A percentile compares a stretch with the other conserved stretches of the same genome.
These are phyloP conservation scores for Rachycentron canadum DNA, from an alignment of 2,797 vertebrate species.

Conservation along the genomic window DNA sequence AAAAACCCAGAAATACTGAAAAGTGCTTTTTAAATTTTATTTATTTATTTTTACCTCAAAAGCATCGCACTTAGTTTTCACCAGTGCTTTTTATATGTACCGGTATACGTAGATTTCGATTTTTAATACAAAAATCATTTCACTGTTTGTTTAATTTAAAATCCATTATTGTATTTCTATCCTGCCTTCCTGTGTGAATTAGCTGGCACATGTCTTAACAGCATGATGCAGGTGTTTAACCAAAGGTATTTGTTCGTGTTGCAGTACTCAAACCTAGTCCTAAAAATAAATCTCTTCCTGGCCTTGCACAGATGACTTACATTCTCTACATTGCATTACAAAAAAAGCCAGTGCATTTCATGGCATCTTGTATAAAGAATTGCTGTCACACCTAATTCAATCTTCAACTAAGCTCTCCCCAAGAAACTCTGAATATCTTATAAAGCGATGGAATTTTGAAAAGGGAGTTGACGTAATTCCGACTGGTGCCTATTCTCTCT, in stretches of 20 bases:
- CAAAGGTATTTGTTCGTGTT: neutral
- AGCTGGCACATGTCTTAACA: neutral
- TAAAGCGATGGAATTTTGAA: conserved; percentile 34
- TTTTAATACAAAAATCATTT: neutral
- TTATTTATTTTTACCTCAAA: neutral
- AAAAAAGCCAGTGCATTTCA: neutral
- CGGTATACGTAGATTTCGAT: neutral
- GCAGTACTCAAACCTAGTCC: neutral
- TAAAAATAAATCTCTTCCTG: neutral
- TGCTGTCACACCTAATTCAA: conserved; percentile 42
- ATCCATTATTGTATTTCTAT: conserved; percentile 23
- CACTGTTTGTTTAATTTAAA: conserved; percentile 6
- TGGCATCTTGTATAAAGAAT: conserved; percentile 21
- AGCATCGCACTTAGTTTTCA: neutral
- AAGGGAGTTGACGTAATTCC: conserved; percentile 46
- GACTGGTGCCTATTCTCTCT: conserved; percentile 42
- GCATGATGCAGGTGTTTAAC: neutral
- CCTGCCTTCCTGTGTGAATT: conserved; percentile 9
- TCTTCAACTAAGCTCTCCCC: conserved; percentile 40
- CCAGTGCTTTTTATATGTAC: neutral
- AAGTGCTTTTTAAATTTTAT: no score
- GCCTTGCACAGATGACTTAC: neutral
- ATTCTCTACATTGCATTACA: conserved; percentile 5
- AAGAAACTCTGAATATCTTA: conserved; percentile 27
- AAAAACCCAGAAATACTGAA: neutral